phyloP scores from a whole-genome alignment of 2,797 vertebrate species.

The Delichon dasypus region DNA sequence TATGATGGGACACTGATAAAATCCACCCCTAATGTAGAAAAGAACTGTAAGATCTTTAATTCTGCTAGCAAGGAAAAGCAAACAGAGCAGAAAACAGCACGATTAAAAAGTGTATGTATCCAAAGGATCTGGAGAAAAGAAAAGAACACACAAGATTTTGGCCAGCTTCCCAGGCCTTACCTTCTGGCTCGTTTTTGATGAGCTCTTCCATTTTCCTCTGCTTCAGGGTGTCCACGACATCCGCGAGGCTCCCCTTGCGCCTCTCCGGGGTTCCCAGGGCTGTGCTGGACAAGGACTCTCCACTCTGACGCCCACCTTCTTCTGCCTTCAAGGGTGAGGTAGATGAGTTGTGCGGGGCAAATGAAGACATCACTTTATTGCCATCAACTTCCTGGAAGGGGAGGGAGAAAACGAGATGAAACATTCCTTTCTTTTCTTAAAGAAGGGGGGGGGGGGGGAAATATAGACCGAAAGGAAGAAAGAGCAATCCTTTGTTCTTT shows the following conservation, averaged over 20 bases:
- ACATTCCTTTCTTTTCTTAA: neutral
- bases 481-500: constrained; percentile 53
- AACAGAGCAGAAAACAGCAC: neutral
- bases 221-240: constrained; percentile 97
- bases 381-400: constrained; percentile 88
- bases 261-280: constrained; percentile 92
- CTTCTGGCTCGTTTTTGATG: constrained; percentile 98
- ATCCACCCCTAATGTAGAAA: neutral
- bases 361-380: constrained; percentile 93
- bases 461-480: neutral
- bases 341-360: constrained; percentile 94
- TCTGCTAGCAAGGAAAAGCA: neutral
- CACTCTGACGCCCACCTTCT: constrained; percentile 86
- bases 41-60: neutral
- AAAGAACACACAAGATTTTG: neutral
- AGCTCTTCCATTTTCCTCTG: constrained; percentile 99
- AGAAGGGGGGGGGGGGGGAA: neutral
- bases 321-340: constrained; percentile 98
- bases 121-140: neutral
- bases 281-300: constrained; percentile 82
- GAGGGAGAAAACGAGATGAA: constrained; percentile 40
- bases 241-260: constrained; percentile 96
- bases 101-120: neutral
- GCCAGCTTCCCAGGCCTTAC: constrained; percentile 77
- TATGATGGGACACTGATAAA: neutral